Base-by-base conservation (phyloP, 2,113 vertebrate genomes). In the Synodontis membranacea region DNA sequence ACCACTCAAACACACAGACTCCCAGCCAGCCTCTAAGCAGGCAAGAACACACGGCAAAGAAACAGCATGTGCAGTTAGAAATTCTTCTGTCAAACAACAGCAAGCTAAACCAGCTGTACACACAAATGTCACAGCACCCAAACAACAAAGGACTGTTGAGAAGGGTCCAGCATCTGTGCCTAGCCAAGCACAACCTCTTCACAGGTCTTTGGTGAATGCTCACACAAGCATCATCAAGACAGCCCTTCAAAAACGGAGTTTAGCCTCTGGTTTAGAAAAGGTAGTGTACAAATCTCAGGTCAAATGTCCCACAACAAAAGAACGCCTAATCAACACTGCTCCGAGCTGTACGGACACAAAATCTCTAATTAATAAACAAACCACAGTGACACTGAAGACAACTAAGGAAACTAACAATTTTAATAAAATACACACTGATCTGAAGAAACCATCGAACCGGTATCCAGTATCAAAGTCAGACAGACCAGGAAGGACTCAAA, bases 41-140 rank as follows among this genome's bases (percentile, higher is more conserved):
- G 7, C 28, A 4, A 83, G 28, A 50, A 79, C 31, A 11, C 42
- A 25, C 5, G 37, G 3, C 62, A 82, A 70, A n/a, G 62, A 44
- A 70, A 66, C 42, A 8, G 74, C 23, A 28, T 23, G 11, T 42
- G 46, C 9, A 44, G 31, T 79, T 72, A 75, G 81, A 39, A 84
- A 68, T 60, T 31, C 34, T 0, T 66, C 62, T 34, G 64, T 52
- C 9, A 89, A 87, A 79, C 52, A 37, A 19, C n/a, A 34, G n/a
- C 81, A 83, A 60, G 56, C 10, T 23, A 84, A 82, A n/a, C 31
- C 78, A n/a, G 9, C 31, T 60, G 9, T 80, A 19, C 48, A 87
- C 15, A 81, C 14, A 42, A 31, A 11, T 70, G 37, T 46, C 44
- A 31, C 17, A 42, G 4, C 46, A 44, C 34, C 12, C 2, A 86